Evolutionary conservation across 2,888 invertebrate genomes (phyloP).

Genomic region (Odontomyia ornata): DNA sequence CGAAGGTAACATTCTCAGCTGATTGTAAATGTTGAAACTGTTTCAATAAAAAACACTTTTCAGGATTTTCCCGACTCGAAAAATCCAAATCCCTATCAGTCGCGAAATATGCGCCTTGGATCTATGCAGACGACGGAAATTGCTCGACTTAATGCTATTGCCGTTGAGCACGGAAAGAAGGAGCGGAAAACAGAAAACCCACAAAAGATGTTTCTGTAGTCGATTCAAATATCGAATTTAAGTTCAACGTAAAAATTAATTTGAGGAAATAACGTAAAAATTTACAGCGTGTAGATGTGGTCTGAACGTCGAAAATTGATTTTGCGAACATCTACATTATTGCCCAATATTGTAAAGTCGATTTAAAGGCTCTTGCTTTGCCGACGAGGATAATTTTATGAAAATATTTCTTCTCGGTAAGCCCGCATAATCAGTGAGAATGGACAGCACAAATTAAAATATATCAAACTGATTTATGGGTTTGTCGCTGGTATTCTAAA

Average conservation of each 20-base stretch:
- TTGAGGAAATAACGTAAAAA: slow-evolving; percentile 7
- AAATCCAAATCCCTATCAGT: slow-evolving; percentile 27
- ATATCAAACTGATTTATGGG: too few relatives aligned
- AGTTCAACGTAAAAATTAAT: slow-evolving; percentile 39
- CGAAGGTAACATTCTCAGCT: slow-evolving; percentile 41
- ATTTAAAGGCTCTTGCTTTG: too few relatives aligned
- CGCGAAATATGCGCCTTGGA: background rate
- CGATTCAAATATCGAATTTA: background rate
- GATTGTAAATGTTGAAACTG: slow-evolving; percentile 42
- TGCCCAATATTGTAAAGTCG: too few relatives aligned
- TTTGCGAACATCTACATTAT: too few relatives aligned
- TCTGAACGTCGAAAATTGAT: too few relatives aligned
- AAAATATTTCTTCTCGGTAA: too few relatives aligned
- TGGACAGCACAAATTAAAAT: too few relatives aligned
- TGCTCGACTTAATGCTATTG: slow-evolving; percentile 2
- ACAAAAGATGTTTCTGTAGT: background rate
- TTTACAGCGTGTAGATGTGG: background rate
- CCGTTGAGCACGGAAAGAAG: background rate
- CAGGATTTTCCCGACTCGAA: slow-evolving; percentile 19
- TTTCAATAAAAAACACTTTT: slow-evolving; percentile 44
- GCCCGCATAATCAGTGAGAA: too few relatives aligned
- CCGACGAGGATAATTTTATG: too few relatives aligned
- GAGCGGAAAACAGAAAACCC: background rate
- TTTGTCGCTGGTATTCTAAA: too few relatives aligned
- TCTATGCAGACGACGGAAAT: slow-evolving; percentile 30